A percentile compares a stretch with the other conserved stretches of the same genome.
Evolutionary conservation across 2,888 invertebrate species (phyloP).

Genomic region (Allygus modestus): DNA sequence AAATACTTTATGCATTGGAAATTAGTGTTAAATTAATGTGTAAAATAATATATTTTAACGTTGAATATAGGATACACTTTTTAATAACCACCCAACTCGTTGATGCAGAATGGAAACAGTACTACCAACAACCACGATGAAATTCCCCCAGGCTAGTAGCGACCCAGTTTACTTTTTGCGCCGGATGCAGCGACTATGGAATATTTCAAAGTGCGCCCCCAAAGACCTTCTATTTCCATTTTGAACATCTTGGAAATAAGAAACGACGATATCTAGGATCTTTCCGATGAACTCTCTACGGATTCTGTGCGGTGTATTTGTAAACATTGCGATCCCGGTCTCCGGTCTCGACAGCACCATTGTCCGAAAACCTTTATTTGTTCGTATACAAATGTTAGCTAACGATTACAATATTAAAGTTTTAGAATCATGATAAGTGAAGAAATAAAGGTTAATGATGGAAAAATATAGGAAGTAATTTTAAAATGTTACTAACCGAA

Average conservation of each 20-base stretch:
- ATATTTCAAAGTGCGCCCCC: constrained; percentile 14
- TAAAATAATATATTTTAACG: too few species aligned
- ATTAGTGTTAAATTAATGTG: too few species aligned
- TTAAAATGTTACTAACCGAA: too few species aligned
- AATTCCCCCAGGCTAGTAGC: constrained; percentile 1
- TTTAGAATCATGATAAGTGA: too few species aligned
- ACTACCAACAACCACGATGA: background rate
- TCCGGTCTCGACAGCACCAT: background rate
- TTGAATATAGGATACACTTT: too few species aligned
- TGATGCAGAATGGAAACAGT: constrained; percentile 9
- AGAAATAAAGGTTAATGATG: too few species aligned
- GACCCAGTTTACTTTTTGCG: constrained; percentile 21
- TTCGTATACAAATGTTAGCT: background rate
- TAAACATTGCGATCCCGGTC: background rate
- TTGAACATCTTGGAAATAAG: constrained; percentile 28
- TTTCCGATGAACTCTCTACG: background rate
- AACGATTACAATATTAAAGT: too few species aligned
- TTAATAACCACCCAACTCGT: background rate
- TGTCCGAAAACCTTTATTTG: background rate
- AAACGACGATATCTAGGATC: constrained; percentile 26
- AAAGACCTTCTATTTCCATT: constrained; percentile 34
- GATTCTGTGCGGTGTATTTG: constrained; percentile 18
- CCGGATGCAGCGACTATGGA: background rate
- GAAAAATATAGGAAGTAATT: too few species aligned
- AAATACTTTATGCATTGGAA: too few species aligned